Conservation (phyloP, 2,113 vertebrate species). For the Bubo bubo region DNA sequence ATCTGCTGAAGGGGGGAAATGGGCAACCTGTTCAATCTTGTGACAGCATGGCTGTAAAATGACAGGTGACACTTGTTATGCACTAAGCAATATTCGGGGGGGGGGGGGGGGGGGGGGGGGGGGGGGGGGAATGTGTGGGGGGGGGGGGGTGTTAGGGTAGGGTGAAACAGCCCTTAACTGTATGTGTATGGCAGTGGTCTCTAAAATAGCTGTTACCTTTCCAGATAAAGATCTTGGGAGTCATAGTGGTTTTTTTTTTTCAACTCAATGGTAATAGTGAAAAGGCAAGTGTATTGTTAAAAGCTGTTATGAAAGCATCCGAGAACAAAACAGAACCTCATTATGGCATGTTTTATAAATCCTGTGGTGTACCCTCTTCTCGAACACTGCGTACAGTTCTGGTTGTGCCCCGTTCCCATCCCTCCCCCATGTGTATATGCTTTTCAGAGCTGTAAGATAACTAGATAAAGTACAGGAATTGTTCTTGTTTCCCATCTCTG, state of each 20-base stretch:
- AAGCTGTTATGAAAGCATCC: conserved; percentile 39
- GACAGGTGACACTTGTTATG: neutral
- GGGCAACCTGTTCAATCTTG: neutral
- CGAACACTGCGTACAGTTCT: neutral
- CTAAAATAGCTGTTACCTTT: neutral
- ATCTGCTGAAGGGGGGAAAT: neutral
- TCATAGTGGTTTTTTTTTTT: neutral
- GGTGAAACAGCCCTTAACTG: neutral
- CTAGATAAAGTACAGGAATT: neutral
- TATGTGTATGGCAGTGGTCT: neutral
- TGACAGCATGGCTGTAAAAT: neutral
- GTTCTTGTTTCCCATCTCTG: neutral
- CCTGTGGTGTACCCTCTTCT: neutral
- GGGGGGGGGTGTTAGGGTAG: neutral
- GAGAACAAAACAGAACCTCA: conserved; percentile 25
- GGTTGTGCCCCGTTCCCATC: neutral
- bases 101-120: neutral
- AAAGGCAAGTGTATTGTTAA: conserved; percentile 36
- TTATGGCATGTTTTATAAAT: conserved; percentile 35
- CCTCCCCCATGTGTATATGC: neutral
- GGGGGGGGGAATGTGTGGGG: neutral
- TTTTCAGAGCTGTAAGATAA: neutral
- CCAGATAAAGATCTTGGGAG: conserved; percentile 6
- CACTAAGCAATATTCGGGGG: neutral
- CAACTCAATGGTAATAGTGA: neutral